Percentiles rank a stretch among this genome's conserved stretches.
Evolutionary conservation across 2,113 vertebrate species (phyloP).

Genomic region (Daphoenositta chrysoptera): DNA sequence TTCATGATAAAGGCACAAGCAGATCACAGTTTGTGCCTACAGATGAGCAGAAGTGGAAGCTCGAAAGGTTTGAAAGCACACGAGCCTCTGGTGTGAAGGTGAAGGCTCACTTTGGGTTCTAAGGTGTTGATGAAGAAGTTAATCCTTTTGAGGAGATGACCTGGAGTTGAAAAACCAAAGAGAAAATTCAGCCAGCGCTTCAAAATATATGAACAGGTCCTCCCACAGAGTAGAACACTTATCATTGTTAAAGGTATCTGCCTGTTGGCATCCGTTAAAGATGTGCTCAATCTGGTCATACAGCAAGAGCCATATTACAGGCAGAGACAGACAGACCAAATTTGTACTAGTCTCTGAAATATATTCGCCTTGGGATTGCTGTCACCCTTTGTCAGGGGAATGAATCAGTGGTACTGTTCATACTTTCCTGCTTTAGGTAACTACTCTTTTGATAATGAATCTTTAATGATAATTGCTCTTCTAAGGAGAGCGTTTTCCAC

Average conservation of each 20-base stretch:
- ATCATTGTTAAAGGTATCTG: neutral
- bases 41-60: neutral
- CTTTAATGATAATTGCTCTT: conserved; percentile 70
- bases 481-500: conserved; percentile 67
- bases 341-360: conserved; percentile 37
- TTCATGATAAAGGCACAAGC: neutral
- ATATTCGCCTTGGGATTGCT: conserved; percentile 53
- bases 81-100: neutral
- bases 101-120: neutral
- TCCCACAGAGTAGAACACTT: neutral
- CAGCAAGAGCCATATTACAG: neutral
- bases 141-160: neutral
- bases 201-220: neutral
- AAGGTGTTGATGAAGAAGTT: neutral
- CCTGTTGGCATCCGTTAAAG: neutral
- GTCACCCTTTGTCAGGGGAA: conserved; percentile 18
- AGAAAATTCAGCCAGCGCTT: neutral
- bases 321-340: conserved; percentile 30
- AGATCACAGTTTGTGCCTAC: neutral
- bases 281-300: neutral
- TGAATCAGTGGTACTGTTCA: conserved; percentile 20
- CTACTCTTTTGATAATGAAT: conserved; percentile 71
- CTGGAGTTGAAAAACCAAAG: neutral
- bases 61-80: neutral
- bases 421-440: conserved; percentile 70